Evolutionary conservation across 2,113 vertebrate species (phyloP).

Genomic region (Equus przewalskii): DNA sequence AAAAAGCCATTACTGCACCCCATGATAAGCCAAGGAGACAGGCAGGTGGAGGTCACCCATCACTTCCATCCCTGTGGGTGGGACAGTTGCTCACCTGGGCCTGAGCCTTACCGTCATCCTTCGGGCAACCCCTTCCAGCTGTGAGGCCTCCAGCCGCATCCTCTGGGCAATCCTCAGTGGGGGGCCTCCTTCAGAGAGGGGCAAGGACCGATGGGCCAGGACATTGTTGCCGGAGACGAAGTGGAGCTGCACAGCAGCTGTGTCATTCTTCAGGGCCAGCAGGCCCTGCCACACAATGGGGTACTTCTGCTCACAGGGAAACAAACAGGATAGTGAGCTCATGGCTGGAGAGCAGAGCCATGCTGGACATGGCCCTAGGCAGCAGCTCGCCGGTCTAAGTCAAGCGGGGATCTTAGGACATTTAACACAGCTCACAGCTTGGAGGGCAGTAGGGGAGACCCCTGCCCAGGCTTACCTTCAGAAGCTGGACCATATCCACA

Average conservation of each 20-base stretch:
- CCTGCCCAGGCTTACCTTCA: conserved; percentile 90
- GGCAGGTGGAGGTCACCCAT: background rate
- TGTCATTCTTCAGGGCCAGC: conserved; percentile 97
- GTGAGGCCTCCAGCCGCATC: conserved; percentile 97
- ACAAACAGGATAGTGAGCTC: background rate
- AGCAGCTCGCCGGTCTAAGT: background rate
- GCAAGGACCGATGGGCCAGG: conserved; percentile 96
- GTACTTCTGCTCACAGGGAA: conserved; percentile 92
- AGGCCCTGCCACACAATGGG: conserved; percentile 99
- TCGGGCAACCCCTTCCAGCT: conserved; percentile 96
- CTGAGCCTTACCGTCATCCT: conserved; percentile 94
- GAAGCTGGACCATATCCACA: conserved; percentile 96
- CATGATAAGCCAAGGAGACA: too few relatives aligned
- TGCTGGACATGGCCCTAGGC: fast-evolving
- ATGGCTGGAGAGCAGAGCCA: background rate
- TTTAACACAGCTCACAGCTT: fast-evolving
- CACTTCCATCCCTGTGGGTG: too few relatives aligned
- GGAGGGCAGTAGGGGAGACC: fast-evolving
- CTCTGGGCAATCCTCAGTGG: conserved; percentile 97
- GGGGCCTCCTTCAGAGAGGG: conserved; percentile 95
- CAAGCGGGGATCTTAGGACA: background rate
- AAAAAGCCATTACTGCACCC: background rate
- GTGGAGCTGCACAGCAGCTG: conserved; percentile 97
- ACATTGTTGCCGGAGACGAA: conserved; percentile 98
- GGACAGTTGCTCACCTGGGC: background rate